Conservation (phyloP, 2,113 vertebrate genomes). For the Leucopternis melanops region DNA sequence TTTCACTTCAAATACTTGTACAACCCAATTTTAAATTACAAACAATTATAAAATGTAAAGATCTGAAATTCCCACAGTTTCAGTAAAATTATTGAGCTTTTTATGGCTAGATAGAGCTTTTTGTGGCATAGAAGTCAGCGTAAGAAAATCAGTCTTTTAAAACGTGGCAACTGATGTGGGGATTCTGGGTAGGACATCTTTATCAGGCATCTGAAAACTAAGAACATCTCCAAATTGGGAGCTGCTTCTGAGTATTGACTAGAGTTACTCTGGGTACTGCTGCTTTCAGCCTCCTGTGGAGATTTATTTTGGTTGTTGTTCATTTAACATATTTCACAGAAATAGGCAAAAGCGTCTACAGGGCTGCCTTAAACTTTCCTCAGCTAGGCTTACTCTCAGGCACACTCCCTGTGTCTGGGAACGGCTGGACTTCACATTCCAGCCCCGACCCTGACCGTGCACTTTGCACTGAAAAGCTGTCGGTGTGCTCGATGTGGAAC, state of each 20-base stretch:
- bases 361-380: not conserved
- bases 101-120: not conserved
- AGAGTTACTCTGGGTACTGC: not conserved
- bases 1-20: not conserved
- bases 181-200: not conserved
- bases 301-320: not conserved
- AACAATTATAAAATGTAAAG: not conserved
- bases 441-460: not conserved
- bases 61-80: not conserved
- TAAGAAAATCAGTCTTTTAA: not conserved
- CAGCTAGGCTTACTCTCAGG: not conserved
- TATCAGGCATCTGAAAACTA: not conserved
- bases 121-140: not conserved
- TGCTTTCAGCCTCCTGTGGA: not conserved
- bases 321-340: not conserved
- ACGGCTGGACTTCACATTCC: slow-evolving; percentile 16
- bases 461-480: not conserved
- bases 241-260: not conserved
- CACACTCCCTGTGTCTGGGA: not conserved
- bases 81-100: not conserved
- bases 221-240: not conserved
- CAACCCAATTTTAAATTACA: not conserved
- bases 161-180: not conserved
- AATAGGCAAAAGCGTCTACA: not conserved
- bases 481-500: not conserved